Base-by-base conservation (phyloP, 2,888 invertebrate species). In the Agriopis aurantiaria region DNA sequence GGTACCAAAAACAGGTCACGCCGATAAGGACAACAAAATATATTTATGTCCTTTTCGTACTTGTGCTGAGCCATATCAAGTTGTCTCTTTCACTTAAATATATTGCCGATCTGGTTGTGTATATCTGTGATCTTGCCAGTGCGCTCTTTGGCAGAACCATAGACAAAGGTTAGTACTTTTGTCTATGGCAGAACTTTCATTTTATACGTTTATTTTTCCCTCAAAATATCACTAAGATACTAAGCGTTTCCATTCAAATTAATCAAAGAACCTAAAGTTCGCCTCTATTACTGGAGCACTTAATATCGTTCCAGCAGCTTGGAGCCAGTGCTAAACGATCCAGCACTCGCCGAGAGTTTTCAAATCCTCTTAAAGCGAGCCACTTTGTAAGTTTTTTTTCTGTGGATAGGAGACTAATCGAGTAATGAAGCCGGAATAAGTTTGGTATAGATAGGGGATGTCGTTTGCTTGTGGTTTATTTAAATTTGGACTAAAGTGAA, bases 361-460 rank as follows among this genome's bases (percentile, higher is more conserved):
- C 85, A 85, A 86, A 86, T 86, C 85, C 58, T 58, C 65, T 65
- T 66, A 66, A 52, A 78, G 75, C 77, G 84, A 79, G 82, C 79
- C 79, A 79, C 80, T 83, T 78, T 78, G 75, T 72, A 75, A 72
- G 73, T 68, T 71, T 77, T 79, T 45, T 80, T 57, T 49, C 53
- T 56, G 58, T 17, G 45, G 77, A 81, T 41, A 49, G 48, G 48
- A 61, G 82, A 84, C 81, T 86, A 86, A 86, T 85, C 81, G 82
- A 46, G 52, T 70, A 82, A 77, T 83, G 80, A 77, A 80, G 73
- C 60, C 72, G 72, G 79, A 82, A 82, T 80, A 55, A 12, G 33
- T 33, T 33, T 33, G 33, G 1, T 52, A 33, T 55, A 40, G 55
- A 55, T 33, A 7, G 5, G 40, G 8, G 56, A 14, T 41, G 12